Conservation (phyloP, 2,797 vertebrate species). For the Setipinna tenuifilis region DNA sequence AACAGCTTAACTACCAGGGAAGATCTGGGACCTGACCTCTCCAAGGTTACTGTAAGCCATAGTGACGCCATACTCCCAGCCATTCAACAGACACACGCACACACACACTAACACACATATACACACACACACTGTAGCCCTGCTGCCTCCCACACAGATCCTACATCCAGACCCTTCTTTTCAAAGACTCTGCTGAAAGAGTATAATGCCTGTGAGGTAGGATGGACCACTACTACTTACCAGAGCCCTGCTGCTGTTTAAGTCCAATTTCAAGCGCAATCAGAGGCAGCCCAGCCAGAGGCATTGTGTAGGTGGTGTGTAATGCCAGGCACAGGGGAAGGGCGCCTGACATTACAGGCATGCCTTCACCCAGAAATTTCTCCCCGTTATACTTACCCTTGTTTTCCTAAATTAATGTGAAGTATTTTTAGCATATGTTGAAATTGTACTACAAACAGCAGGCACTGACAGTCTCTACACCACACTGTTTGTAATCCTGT, state of each 20-base stretch:
- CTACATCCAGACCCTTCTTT: not conserved
- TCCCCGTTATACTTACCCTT: not conserved
- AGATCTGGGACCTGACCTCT: not conserved
- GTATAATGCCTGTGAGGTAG: not conserved
- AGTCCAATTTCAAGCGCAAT: not conserved
- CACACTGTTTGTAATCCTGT: not conserved
- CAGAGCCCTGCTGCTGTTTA: not conserved
- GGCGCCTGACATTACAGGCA: not conserved
- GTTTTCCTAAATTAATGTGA: not conserved
- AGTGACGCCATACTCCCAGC: not conserved
- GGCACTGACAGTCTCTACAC: not conserved
- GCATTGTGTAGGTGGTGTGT: not conserved
- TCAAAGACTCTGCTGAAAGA: not conserved
- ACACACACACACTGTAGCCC: not conserved
- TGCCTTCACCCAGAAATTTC: no score
- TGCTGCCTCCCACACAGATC: not conserved
- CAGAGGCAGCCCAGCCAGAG: not conserved
- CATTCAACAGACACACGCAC: not conserved
- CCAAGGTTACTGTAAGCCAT: not conserved
- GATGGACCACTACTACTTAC: not conserved
- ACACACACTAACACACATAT: no score
- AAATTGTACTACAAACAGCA: not conserved
- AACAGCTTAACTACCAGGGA: constrained; percentile 3
- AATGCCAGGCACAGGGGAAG: not conserved
- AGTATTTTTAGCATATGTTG: not conserved